Percentiles rank a stretch among this genome's conserved stretches.
These are phyloP conservation scores for Probaryconus sp. DNA, from an alignment of 1,140 invertebrate genomes.

Conservation along the genomic window DNA sequence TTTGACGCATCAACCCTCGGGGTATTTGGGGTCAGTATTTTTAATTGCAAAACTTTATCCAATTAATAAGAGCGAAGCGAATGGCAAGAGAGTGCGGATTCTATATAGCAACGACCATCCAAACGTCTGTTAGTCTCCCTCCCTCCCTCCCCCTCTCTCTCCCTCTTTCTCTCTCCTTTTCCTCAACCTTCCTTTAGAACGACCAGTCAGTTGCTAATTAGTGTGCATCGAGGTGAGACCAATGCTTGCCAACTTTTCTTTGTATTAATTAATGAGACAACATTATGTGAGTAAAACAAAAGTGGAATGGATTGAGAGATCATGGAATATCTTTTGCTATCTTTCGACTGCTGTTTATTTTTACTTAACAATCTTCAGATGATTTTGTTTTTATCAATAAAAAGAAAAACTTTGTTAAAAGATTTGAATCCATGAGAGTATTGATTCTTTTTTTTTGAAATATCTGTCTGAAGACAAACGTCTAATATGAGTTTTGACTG, in stretches of 20 bases:
- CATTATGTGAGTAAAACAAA: constrained; percentile 19
- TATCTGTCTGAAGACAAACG: no score
- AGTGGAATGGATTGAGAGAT: constrained; percentile 4
- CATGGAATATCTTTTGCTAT: background rate
- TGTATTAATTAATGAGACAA: constrained; percentile 52
- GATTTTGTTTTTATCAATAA: no score
- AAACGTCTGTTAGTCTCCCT: constrained; percentile 18
- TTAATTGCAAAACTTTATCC: constrained; percentile 61
- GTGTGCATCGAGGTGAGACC: constrained; percentile 44
- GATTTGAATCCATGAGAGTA: no score
- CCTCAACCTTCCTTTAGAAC: constrained; percentile 17
- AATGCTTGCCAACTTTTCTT: constrained; percentile 44
- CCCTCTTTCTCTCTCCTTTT: constrained; percentile 19
- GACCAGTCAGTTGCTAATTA: constrained; percentile 39
- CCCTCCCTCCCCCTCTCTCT: constrained; percentile 6
- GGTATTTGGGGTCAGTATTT: constrained; percentile 48
- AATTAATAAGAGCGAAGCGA: constrained; percentile 48
- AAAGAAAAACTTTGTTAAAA: no score
- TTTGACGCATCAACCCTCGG: constrained; percentile 41
- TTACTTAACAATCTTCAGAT: no score
- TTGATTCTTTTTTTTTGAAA: no score
- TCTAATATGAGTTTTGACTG: no score
- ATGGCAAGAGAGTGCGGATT: constrained; percentile 26
- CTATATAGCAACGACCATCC: constrained; percentile 31
- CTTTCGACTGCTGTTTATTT: background rate